Base-by-base conservation (phyloP, 2,888 invertebrate genomes). In the Conops quadrifasciatus region DNA sequence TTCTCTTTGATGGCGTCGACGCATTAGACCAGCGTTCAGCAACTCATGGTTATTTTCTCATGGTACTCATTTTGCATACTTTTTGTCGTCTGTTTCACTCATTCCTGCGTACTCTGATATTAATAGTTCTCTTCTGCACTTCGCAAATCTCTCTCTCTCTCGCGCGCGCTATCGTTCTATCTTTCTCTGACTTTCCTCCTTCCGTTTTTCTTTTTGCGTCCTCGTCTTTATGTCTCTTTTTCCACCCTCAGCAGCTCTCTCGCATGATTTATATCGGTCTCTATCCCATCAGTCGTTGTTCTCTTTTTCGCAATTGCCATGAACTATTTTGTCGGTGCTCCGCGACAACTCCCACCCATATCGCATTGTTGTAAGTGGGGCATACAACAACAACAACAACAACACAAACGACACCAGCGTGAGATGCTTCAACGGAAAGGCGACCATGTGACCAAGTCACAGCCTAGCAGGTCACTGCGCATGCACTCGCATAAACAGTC, bases 381-480 rank as follows among this genome's bases (percentile, higher is more conserved):
- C 78, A 77, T 71, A 73, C 78, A 78, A 77, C 75, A 78, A 78
- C 74, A 76, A 78, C 74, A 73, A 60, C 36, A 36, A 21, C 19
- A 36, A 51, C n/a, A 36, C 9, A 19, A 63, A 63, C 63, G 49
- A 64, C 28, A 36, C 75, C 73, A 76, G 49, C 60, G n/a, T 53
- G 70, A 71, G 73, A 72, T 72, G 72, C 70, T 63, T 71, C 71
- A 71, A 60, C 47, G 36, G 67, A 65, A 67, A 30, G 28, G 43
- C 30, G 26, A 21, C 43, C 70, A 66, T 70, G 59, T 71, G 59
- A 71, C 65, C 59, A 49, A 15, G n/a, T 59, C 36, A 60, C 69
- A 58, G 30, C 47, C 65, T 21, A 58, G 58, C 26, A 36, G 43
- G 60, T 26, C 4, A 64, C 62, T 68, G 71, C 68, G 70, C 72